Conservation (phyloP, 2,888 invertebrate genomes). For the Drosophila borealis region DNA sequence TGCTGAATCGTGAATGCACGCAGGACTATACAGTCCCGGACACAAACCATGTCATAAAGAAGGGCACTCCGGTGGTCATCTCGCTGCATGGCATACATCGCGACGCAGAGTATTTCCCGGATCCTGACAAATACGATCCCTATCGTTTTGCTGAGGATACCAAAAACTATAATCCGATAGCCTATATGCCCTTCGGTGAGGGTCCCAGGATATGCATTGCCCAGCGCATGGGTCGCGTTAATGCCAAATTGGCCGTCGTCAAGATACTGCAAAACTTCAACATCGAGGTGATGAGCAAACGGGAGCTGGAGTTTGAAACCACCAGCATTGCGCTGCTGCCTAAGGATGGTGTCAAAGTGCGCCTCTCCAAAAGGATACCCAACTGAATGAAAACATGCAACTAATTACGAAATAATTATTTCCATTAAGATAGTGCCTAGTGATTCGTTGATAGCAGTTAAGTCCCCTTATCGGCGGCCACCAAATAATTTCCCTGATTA, state of each 20-base stretch:
- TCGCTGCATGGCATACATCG: conserved; percentile 83
- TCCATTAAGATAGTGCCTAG: conserved; percentile 8
- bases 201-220: conserved; percentile 85
- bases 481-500: not conserved
- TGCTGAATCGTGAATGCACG: conserved; percentile 84
- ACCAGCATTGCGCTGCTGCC: conserved; percentile 67
- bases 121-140: conserved; percentile 84
- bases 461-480: conserved; percentile 22
- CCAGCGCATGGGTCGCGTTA: conserved; percentile 78
- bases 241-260: conserved; percentile 75
- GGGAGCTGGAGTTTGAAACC: conserved; percentile 71
- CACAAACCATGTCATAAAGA: conserved; percentile 76
- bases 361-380: conserved; percentile 53
- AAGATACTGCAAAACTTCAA: conserved; percentile 74
- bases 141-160: conserved; percentile 81
- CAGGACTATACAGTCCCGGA: conserved; percentile 81
- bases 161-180: conserved; percentile 72
- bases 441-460: conserved; percentile 12
- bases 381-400: not conserved
- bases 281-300: conserved; percentile 66
- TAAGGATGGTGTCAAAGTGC: conserved; percentile 75
- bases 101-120: conserved; percentile 83
- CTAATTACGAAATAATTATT: conserved; percentile 14
- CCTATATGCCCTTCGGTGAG: conserved; percentile 84
- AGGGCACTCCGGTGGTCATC: conserved; percentile 83